These are phyloP conservation scores for Hartigia nigra DNA, from an alignment of 2,888 invertebrate genomes.

Conservation along the genomic window DNA sequence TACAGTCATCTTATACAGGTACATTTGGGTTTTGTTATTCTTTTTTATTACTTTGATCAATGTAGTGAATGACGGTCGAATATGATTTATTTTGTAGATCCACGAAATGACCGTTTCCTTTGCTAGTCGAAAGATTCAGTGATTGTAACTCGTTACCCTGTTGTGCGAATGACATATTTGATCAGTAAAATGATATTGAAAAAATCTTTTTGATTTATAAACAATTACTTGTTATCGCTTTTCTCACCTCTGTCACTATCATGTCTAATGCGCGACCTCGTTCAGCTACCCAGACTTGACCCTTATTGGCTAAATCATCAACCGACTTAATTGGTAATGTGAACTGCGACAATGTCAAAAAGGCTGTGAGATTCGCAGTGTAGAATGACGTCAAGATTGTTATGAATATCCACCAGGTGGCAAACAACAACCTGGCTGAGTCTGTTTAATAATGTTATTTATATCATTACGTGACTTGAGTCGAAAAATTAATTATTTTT, in stretches of 20 bases:
- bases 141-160: background rate
- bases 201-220: background rate
- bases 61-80: background rate
- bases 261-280: conserved; percentile 78
- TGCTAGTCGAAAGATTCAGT: background rate
- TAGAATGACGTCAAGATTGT: conserved; percentile 89
- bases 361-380: conserved; percentile 91
- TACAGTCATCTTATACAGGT: background rate
- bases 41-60: background rate
- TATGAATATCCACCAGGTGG: conserved; percentile 93
- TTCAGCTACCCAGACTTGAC: conserved; percentile 77
- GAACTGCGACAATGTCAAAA: conserved; percentile 86
- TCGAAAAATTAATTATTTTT: background rate
- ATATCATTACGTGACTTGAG: background rate
- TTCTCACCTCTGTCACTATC: conserved; percentile 55
- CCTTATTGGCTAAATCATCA: conserved; percentile 74
- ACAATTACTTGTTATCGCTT: conserved; percentile 55
- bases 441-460: conserved; percentile 67
- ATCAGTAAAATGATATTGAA: conserved; percentile 26
- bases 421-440: conserved; percentile 84
- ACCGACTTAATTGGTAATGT: conserved; percentile 81
- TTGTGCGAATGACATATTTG: background rate
- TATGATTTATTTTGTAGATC: background rate
- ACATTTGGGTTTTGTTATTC: background rate
- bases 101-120: background rate